Evolutionary conservation across 2,113 vertebrate species (phyloP).

Genomic region (Mobula birostris): DNA sequence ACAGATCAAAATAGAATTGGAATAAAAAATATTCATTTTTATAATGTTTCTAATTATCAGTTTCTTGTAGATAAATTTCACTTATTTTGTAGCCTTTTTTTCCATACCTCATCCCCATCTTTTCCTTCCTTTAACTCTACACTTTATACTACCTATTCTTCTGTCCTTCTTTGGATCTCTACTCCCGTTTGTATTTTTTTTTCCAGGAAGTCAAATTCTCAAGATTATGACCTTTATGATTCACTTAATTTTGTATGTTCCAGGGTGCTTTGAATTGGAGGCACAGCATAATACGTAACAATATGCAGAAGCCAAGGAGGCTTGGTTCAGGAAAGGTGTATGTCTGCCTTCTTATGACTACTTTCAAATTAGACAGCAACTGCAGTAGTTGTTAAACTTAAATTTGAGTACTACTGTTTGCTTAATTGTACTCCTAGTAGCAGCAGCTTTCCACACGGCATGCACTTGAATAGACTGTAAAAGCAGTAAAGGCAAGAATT

Average conservation of each 20-base stretch:
- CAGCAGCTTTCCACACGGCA: not conserved
- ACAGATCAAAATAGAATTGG: not conserved
- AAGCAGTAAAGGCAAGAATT: not conserved
- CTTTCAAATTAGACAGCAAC: not conserved
- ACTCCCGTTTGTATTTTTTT: not conserved
- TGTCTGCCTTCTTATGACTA: not conserved
- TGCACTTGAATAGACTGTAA: not conserved
- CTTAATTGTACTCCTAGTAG: not conserved
- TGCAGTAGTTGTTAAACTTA: not conserved
- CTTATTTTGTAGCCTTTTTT: not conserved
- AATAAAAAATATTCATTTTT: not conserved
- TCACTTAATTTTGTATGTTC: not conserved
- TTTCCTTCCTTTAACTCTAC: not conserved
- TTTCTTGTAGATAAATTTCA: not conserved
- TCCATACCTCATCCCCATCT: not conserved
- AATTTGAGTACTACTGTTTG: not conserved
- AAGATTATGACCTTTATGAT: not conserved
- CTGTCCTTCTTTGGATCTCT: not conserved
- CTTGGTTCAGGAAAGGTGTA: not conserved
- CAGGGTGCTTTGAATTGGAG: not conserved
- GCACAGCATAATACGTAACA: not conserved
- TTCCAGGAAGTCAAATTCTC: not conserved
- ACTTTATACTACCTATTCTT: not conserved
- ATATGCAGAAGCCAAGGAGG: not conserved
- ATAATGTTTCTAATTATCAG: not conserved